A percentile compares a stretch with the other conserved stretches of the same genome.
phyloP scores from a whole-genome alignment of 1,140 invertebrate species.

The Trachymyrmex cornetzi region DNA sequence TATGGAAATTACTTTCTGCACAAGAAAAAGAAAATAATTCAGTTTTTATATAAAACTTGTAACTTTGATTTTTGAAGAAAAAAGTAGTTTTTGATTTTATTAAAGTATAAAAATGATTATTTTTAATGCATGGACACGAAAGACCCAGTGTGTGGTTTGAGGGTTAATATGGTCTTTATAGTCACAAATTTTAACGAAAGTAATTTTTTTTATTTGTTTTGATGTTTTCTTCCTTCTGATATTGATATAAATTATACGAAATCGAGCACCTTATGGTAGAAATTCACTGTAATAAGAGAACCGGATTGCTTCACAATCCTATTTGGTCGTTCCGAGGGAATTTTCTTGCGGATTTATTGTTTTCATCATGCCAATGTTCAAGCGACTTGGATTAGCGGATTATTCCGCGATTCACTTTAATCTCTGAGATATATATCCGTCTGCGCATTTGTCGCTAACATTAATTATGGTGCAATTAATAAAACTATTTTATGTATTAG shows the following conservation, averaged over 20 bases:
- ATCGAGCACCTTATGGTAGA: slow-evolving; percentile 2
- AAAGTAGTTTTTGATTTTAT: no score
- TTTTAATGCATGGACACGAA: no score
- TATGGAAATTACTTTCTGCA: no score
- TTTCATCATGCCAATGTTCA: slow-evolving; percentile 53
- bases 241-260: neutral
- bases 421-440: neutral
- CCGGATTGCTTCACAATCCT: neutral
- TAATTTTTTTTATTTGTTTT: neutral
- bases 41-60: no score
- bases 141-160: no score
- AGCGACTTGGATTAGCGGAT: slow-evolving; percentile 45
- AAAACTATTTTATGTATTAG: slow-evolving; percentile 3
- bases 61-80: no score
- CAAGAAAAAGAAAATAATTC: no score
- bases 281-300: slow-evolving; percentile 55
- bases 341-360: slow-evolving; percentile 51
- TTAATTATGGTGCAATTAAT: slow-evolving; percentile 13
- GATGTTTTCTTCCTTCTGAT: neutral
- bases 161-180: neutral
- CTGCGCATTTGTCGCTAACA: neutral
- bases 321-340: slow-evolving; percentile 41
- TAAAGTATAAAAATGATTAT: no score
- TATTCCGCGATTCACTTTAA: slow-evolving; percentile 26
- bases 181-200: no score